Conservation (phyloP, 2,113 vertebrate genomes). For the Delphinus delphis region DNA sequence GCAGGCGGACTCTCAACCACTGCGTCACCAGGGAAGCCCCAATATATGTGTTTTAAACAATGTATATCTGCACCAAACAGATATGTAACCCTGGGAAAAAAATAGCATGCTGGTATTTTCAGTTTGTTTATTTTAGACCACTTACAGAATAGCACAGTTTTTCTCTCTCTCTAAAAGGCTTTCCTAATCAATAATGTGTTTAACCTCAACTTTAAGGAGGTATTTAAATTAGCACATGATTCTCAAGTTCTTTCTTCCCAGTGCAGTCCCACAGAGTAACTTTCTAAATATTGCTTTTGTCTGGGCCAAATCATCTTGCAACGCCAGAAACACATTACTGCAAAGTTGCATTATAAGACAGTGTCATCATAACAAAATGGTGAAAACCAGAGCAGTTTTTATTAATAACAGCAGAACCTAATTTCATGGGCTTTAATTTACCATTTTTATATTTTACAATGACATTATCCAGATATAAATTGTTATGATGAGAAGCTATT, state of each 20-base stretch:
- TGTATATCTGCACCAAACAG: not conserved
- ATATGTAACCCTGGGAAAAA: not conserved
- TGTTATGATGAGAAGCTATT: constrained; percentile 88
- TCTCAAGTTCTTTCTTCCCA: constrained; percentile 76
- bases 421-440: constrained; percentile 86
- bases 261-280: constrained; percentile 78
- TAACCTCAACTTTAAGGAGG: constrained; percentile 77
- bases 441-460: constrained; percentile 85
- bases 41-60: constrained; percentile 8
- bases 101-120: not conserved
- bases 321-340: constrained; percentile 83
- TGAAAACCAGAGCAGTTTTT: constrained; percentile 83
- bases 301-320: constrained; percentile 84
- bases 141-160: not conserved
- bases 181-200: constrained; percentile 81
- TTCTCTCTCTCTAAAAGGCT: constrained; percentile 17
- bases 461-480: constrained; percentile 91
- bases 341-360: constrained; percentile 81
- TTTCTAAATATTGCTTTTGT: constrained; percentile 85
- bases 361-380: constrained; percentile 83
- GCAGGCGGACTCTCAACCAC: too few species aligned
- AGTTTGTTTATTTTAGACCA: constrained; percentile 36
- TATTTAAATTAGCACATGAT: constrained; percentile 81
- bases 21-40: too few species aligned
- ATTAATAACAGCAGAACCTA: constrained; percentile 85